Percentiles rank a stretch among this genome's conserved stretches.
These are phyloP conservation scores for Aradus depressus DNA, from an alignment of 2,888 invertebrate species.

Conservation along the genomic window DNA sequence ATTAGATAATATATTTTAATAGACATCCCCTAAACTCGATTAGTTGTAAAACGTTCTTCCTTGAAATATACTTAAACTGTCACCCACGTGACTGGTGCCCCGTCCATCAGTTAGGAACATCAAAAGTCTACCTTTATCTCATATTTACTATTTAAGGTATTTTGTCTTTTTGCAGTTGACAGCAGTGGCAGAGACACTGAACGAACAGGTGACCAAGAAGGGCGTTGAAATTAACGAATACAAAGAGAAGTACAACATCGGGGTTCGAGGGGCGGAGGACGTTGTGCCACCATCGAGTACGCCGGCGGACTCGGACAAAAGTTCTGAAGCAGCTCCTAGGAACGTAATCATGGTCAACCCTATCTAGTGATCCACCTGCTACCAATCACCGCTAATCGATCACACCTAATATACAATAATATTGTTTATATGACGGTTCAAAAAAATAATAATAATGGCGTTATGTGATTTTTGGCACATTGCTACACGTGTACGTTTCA, in stretches of 20 bases:
- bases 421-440: too few relatives aligned
- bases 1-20: background rate
- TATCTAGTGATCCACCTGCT: too few relatives aligned
- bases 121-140: slow-evolving; percentile 8
- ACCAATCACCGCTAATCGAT: too few relatives aligned
- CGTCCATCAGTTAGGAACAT: too few relatives aligned
- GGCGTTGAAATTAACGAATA: slow-evolving; percentile 85
- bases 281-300: slow-evolving; percentile 17
- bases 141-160: slow-evolving; percentile 3
- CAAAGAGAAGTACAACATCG: slow-evolving; percentile 80
- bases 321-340: slow-evolving; percentile 23
- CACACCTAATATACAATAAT: too few relatives aligned
- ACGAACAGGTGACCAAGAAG: slow-evolving; percentile 71
- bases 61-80: too few relatives aligned
- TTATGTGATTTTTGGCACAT: too few relatives aligned
- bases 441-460: too few relatives aligned
- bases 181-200: slow-evolving; percentile 64
- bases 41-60: background rate
- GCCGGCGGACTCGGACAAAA: slow-evolving; percentile 24
- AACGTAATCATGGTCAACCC: slow-evolving; percentile 30
- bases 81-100: too few relatives aligned
- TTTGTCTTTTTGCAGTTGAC: slow-evolving; percentile 47
- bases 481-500: too few relatives aligned
- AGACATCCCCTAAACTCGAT: background rate
- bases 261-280: slow-evolving; percentile 60